Evolutionary conservation across 2,888 invertebrate genomes (phyloP).

Genomic region (Adela reaumurella): DNA sequence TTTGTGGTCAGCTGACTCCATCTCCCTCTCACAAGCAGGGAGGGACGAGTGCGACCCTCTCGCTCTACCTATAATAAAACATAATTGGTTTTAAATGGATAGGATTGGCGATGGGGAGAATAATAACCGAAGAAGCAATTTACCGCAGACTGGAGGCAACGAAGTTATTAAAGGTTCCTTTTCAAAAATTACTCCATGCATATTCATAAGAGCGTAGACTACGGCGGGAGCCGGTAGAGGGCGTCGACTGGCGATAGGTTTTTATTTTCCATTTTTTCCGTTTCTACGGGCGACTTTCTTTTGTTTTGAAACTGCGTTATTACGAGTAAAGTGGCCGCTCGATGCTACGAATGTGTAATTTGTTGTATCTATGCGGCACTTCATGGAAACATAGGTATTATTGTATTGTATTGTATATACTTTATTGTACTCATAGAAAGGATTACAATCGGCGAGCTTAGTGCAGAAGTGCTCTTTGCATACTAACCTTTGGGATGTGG

Average conservation of each 20-base stretch:
- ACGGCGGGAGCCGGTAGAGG: background rate
- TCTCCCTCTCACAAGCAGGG: constrained; percentile 23
- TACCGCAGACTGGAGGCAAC: constrained; percentile 24
- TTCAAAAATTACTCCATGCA: constrained; percentile 38
- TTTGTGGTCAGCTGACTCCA: constrained; percentile 20
- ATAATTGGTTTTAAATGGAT: constrained; percentile 54
- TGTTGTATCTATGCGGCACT: constrained; percentile 11
- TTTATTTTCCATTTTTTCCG: background rate
- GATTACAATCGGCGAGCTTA: too few relatives aligned
- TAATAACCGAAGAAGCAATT: constrained; percentile 37
- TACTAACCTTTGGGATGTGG: too few relatives aligned
- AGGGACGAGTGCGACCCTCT: constrained; percentile 16
- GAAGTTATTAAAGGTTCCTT: constrained; percentile 27
- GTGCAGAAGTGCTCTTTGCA: too few relatives aligned
- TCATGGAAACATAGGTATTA: background rate
- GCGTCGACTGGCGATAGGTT: too few relatives aligned
- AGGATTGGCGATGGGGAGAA: constrained; percentile 45
- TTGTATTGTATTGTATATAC: too few relatives aligned
- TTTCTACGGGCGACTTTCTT: background rate
- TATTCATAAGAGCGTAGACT: constrained; percentile 25
- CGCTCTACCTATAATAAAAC: constrained; percentile 41
- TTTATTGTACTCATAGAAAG: too few relatives aligned
- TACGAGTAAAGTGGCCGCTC: background rate
- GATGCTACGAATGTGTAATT: constrained; percentile 4
- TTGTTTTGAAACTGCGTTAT: background rate